Conservation (phyloP, 23 tunicate species). For the Styela plicata region DNA sequence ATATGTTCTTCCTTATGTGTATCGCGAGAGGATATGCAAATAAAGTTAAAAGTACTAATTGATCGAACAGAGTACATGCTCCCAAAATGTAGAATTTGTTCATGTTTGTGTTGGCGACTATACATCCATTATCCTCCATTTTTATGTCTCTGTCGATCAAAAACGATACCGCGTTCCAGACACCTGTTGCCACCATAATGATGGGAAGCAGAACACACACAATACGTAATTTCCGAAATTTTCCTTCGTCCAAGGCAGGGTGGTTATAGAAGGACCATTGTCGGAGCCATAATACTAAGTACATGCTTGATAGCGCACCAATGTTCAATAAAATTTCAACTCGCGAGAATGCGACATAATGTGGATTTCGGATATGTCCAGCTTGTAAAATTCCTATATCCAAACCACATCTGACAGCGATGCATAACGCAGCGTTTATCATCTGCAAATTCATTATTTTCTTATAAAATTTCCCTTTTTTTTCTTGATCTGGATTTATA, state of each 20-base stretch:
- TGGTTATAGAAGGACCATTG: constrained; percentile 20
- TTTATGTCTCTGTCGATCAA: constrained; percentile 3
- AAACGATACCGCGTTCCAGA: constrained; percentile 11
- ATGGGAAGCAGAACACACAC: neutral
- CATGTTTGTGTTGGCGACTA: neutral
- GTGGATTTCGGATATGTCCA: constrained; percentile 1
- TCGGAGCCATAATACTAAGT: constrained; percentile 13
- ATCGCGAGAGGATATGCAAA: constrained; percentile 17
- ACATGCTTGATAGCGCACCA: constrained; percentile 19
- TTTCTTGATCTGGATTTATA: constrained; percentile 6
- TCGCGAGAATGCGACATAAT: constrained; percentile 6
- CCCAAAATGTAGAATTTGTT: constrained; percentile 15
- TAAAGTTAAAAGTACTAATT: neutral
- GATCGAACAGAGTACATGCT: constrained; percentile 10
- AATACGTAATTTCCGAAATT: neutral
- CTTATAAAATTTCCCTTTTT: constrained; percentile 1
- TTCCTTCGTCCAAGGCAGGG: neutral
- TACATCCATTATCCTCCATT: constrained; percentile 2
- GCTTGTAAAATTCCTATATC: neutral
- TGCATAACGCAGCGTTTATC: constrained; percentile 8
- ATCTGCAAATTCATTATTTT: constrained; percentile 1
- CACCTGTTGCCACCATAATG: constrained; percentile 18
- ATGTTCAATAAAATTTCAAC: constrained; percentile 16
- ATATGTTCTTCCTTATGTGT: constrained; percentile 1
- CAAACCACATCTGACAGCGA: neutral